A percentile compares a stretch with the other conserved stretches of the same genome.
These are phyloP conservation scores for Cheirogaleus major DNA, from an alignment of 2,797 vertebrate genomes.

Conservation along the genomic window DNA sequence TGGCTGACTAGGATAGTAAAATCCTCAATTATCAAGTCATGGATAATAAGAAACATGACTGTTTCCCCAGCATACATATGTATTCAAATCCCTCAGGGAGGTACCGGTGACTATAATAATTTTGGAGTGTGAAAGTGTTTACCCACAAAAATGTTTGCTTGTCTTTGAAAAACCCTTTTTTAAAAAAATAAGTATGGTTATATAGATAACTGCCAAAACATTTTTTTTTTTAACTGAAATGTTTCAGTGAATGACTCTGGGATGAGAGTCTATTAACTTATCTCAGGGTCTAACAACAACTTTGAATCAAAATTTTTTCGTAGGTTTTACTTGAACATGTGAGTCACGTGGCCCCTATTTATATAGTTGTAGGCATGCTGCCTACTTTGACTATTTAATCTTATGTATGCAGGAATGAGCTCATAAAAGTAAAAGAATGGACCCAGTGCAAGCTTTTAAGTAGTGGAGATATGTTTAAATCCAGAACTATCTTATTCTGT, in stretches of 20 bases:
- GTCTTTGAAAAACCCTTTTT: background rate
- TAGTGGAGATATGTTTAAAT: background rate
- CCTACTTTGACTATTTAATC: background rate
- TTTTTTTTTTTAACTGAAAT: background rate
- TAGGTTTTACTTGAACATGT: background rate
- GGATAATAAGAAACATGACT: background rate
- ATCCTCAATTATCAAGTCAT: background rate
- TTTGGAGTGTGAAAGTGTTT: conserved; percentile 16
- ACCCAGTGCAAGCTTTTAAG: background rate
- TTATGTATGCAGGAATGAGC: background rate
- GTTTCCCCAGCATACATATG: background rate
- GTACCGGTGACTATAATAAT: background rate
- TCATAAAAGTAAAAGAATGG: background rate
- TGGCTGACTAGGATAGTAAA: background rate
- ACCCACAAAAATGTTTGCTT: conserved; percentile 37
- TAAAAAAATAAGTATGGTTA: background rate
- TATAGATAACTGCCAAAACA: background rate
- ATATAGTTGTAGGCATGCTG: background rate
- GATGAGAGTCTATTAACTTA: conserved; percentile 10
- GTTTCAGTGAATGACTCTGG: background rate
- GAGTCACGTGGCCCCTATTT: background rate
- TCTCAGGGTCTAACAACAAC: background rate
- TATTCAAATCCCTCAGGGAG: background rate
- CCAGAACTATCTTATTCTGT: background rate
- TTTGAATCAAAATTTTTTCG: conserved; percentile 21